Evolutionary conservation across 2,113 vertebrate species (phyloP), one percentile per base, ranked within the genome.

Genomic region (Pongo pygmaeus): DNA sequence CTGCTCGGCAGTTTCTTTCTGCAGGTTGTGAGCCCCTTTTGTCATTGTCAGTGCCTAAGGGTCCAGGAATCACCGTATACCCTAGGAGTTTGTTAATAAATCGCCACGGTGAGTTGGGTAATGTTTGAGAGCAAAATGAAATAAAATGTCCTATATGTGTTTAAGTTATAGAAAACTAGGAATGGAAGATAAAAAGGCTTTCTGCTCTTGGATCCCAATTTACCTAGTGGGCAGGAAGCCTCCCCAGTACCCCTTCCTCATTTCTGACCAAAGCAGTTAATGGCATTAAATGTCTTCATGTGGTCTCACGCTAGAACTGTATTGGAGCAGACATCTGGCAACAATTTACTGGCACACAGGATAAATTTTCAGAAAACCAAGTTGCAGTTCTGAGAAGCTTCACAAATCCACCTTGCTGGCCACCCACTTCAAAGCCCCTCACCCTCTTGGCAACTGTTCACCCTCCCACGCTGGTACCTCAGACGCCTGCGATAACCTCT

Each of bases 401-500:
- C 48, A 55, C 43, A 59, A 75, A 52, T 16, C 48, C 22, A 27
- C 0, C 3, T 32, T 11, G 3, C 83, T 74, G 18, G 11, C 16
- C 55, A 22, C 40, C 23, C 18, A 18, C 8, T 3, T 1, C 18
- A 30, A 40, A 64, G 16, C 50, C 59, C 50, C 32, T 40, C 14
- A 20, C 40, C 25, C 18, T 79, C 46, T 52, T 2, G 0, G 27
- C 35, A 13, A 10, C n/a, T 11, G 6, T 35, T 57, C 38, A 20
- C 46, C 30, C 11, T 20, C 48, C 69, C 38, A 2, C 27, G 3
- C 25, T 1, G 48, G 2, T 70, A 38, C 16, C 27, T 64, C 75
- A 16, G 22, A 70, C 6, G 32, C 38, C 0, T 3, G 1, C 17
- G 10, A 5, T 12, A 14, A 40, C 17, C 6, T 8, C 27, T 2